Evolutionary conservation across 35 echinoderm and acorn worm genomes (phyloP).

Genomic region (Heliocidaris tuberculata): DNA sequence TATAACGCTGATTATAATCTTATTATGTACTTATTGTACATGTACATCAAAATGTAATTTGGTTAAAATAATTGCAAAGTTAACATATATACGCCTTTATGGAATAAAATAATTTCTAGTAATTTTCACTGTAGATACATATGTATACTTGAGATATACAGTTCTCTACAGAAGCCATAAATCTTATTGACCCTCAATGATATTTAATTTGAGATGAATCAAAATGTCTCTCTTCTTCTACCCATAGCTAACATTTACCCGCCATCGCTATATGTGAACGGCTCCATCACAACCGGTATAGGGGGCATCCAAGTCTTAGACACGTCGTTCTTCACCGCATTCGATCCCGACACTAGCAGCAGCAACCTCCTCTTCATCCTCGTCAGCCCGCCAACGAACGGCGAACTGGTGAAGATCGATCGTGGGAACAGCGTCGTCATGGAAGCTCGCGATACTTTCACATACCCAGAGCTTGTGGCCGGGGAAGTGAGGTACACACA

Average conservation of each 20-base stretch:
- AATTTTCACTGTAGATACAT: too few relatives aligned
- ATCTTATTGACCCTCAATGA: too few relatives aligned
- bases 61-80: too few relatives aligned
- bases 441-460: constrained; percentile 63
- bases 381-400: constrained; percentile 85
- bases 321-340: constrained; percentile 87
- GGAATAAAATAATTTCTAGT: too few relatives aligned
- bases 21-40: too few relatives aligned
- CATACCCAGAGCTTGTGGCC: constrained; percentile 67
- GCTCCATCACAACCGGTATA: constrained; percentile 85
- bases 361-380: constrained; percentile 71
- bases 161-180: too few relatives aligned
- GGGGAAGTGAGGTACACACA: constrained; percentile 82
- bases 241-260: constrained; percentile 80
- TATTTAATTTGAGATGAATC: too few relatives aligned
- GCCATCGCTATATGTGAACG: constrained; percentile 78
- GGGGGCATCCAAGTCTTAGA: constrained; percentile 80
- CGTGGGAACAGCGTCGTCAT: constrained; percentile 65
- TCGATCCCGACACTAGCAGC: constrained; percentile 80
- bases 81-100: too few relatives aligned
- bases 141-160: too few relatives aligned
- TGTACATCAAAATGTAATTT: too few relatives aligned
- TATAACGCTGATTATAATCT: too few relatives aligned
- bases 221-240: background rate
- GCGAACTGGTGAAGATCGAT: constrained; percentile 80